Base-by-base conservation (phyloP, 2,888 invertebrate species). In the Drosophila niveifrons region DNA sequence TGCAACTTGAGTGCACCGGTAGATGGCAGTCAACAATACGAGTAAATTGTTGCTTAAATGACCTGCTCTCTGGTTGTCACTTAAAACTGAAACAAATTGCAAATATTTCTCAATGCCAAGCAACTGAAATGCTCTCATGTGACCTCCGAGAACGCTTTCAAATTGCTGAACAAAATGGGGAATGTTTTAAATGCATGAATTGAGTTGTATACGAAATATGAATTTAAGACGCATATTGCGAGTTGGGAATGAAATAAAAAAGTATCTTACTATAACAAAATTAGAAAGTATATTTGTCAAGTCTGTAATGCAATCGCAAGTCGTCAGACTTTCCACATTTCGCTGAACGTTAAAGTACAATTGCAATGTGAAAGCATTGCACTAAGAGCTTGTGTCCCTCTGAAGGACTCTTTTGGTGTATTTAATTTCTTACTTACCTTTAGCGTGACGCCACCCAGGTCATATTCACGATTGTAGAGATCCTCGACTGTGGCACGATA, bases 401-500 rank as follows among this genome's bases (percentile, higher is more conserved):
- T n/a, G 36, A 36, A 23, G 11, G 9, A 13, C 41, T 41, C 34
- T 4, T 43, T 9, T 9, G 7, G 39, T 39, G 2, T 55, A 8
- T 56, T 23, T 9, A 6, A 29, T 34, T 1, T 55, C 10, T 47
- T 31, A 90, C 91, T 91, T 86, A 95, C 95, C 93, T 96, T 96
- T 46, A 97, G 93, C 10, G 95, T 95, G 76, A 95, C 94, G 44
- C 96, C 96, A 36, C 96, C 96, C 65, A 97, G 93, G 89, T 96
- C 95, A 91, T 96, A 97, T 91, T 97, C 97, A 65, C 96, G 94
- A 89, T 96, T 96, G 92, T 97, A 97, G 28, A 97, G 94, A 91
- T 98, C 98, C 91, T 98, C 97, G 34, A 97, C 96, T 11, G 97
- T 98, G 83, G 97, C 96, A 80, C 95, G 94, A 92, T 98, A 97